Base-by-base conservation (phyloP, 1,140 invertebrate genomes). In the Hetaerina americana region DNA sequence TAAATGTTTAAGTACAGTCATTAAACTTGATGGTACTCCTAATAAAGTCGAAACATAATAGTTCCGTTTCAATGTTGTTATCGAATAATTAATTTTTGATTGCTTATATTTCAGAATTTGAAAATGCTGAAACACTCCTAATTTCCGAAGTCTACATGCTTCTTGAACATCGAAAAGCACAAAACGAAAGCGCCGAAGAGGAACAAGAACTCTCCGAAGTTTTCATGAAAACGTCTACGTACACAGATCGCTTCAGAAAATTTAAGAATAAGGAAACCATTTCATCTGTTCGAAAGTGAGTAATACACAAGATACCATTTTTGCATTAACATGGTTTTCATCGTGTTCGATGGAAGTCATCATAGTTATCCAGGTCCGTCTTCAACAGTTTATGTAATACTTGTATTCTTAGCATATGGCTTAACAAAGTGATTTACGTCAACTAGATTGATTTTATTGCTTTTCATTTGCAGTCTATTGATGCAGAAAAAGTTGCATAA, bases 211-310 rank as follows among this genome's bases (percentile, higher is more conserved):
- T 99, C 78, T 97, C 95, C 0, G 96, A 99, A 81, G 96, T 99
- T 24, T 99, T 99, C 78, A 92, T 96, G 87, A 99, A 99, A 81
- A 99, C 96, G 0, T 83, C 97, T 2, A 96, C 94, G 68, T 99
- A 99, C 77, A 97, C 95, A 27, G 92, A 96, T 77, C 87, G 96
- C 76, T 99, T 99, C 81, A 87, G 93, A 26, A 96, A 97, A 79
- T 98, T 99, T 80, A 98, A 97, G 81, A 99, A 98, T 79, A 93
- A 97, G 78, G 97, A 99, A 83, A 98, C 96, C 6, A 99, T 99
- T 72, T 87, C 93, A 70, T 92, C 95, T 68, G 94, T 99, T 6
- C 86, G 97, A 83, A 92, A 89, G 90, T 93, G 83, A 80, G 83
- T 71, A 26, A 57, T 18, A 18, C 15, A 70, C 18, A 57, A 18